Evolutionary conservation across 2,888 invertebrate species (phyloP), one percentile per base, ranked within the genome.

Genomic region (Eledone cirrhosa): DNA sequence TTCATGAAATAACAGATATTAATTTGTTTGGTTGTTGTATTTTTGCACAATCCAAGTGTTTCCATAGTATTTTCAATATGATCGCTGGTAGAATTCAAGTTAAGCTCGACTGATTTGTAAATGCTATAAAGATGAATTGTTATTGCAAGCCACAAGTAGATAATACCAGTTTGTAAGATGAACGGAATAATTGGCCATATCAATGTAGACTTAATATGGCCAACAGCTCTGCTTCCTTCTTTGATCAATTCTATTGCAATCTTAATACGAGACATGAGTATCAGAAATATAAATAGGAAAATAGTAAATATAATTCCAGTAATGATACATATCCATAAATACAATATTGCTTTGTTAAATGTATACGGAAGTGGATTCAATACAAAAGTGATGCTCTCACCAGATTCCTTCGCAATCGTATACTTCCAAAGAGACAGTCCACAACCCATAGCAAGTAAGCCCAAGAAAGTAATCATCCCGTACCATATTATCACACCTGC

Each of bases 141-240:
- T 24, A 95, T 93, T 4, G 93, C 90, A 31, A 95, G 92, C 79
- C 95, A 94, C 89, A 94, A 95, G 0, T 92, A 93, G 41, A 97
- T 93, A 1, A 95, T 93, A 0, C 91, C 92, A 78, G 97, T 91
- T 90, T 97, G 96, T 19, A 97, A 88, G 16, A 95, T 85, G 94
- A 97, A 98, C 0, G 98, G 97, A 84, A 97, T 92, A 83, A 99
- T 91, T 0, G 99, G 99, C 91, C 98, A 98, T 84, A 97, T 92
- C 78, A 99, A 92, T 1, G 96, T 94, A 7, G 96, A 94, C 86
- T 95, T 94, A 85, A 96, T 94, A 78, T 94, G 93, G 77, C 94
- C 94, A 5, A 99, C 95, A 63, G 98, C 98, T 90, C 97, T 92
- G 90, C 92, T 92, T 27, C 96, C 96, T 92, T 98, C 97, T 84